Conservation (phyloP, 2,888 invertebrate species). For the Sarcophaga carnaria region DNA sequence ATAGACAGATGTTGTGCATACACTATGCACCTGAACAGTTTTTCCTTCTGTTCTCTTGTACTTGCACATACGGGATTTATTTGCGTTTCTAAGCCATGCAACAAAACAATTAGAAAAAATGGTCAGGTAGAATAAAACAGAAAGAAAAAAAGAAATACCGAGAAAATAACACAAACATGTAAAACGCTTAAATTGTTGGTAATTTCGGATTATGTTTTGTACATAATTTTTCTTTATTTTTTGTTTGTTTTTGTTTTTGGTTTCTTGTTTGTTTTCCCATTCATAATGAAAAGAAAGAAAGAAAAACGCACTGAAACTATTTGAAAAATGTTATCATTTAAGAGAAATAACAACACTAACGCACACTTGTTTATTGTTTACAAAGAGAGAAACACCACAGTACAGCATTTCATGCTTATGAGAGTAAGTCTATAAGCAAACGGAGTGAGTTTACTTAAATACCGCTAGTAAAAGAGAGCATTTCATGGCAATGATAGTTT, state of each 20-base stretch:
- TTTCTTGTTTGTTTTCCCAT: background rate
- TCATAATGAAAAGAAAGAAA: slow-evolving; percentile 31
- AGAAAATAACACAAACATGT: slow-evolving; percentile 43
- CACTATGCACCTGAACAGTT: slow-evolving; percentile 50
- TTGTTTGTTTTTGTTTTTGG: background rate
- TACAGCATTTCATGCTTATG: no score
- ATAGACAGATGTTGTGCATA: slow-evolving; percentile 57
- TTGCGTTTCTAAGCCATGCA: slow-evolving; percentile 13
- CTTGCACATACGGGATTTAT: slow-evolving; percentile 25
- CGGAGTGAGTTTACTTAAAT: no score
- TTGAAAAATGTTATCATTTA: slow-evolving; percentile 57
- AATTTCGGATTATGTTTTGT: slow-evolving; percentile 63
- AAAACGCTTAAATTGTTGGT: slow-evolving; percentile 61
- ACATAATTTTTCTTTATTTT: background rate
- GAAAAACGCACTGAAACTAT: slow-evolving; percentile 20
- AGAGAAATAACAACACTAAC: slow-evolving; percentile 14
- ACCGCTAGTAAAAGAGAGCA: no score
- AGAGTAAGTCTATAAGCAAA: no score
- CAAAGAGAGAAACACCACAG: no score
- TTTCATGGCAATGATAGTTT: no score
- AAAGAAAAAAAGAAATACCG: slow-evolving; percentile 30
- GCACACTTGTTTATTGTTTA: no score
- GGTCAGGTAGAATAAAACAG: slow-evolving; percentile 44
- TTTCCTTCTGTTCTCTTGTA: background rate
- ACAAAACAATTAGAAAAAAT: slow-evolving; percentile 43